Evolutionary conservation across 1,140 invertebrate genomes (phyloP).

Genomic region (Brachionus koreanus): DNA sequence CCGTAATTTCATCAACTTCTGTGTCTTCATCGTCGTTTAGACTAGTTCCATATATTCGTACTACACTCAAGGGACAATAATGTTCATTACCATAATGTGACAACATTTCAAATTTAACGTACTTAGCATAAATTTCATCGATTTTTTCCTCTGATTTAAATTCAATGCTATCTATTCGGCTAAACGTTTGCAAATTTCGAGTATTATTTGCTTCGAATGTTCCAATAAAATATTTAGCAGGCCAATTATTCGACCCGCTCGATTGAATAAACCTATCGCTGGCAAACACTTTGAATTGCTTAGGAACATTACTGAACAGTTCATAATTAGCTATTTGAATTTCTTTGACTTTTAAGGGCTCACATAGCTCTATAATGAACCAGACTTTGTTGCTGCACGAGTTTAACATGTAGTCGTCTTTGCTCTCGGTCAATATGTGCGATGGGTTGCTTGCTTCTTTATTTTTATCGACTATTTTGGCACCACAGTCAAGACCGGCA

Average conservation of each 20-base stretch:
- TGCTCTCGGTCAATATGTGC: slow-evolving; percentile 76
- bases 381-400: slow-evolving; percentile 72
- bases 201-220: background rate
- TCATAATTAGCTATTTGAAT: slow-evolving; percentile 96
- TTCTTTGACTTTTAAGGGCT: slow-evolving; percentile 76
- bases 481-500: slow-evolving; percentile 90
- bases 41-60: slow-evolving; percentile 28
- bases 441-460: slow-evolving; percentile 76
- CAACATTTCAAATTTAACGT: slow-evolving; percentile 66
- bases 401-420: slow-evolving; percentile 96
- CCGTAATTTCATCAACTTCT: background rate
- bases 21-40: slow-evolving; percentile 17
- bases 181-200: background rate
- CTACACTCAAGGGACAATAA: slow-evolving; percentile 79
- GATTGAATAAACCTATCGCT: slow-evolving; percentile 65
- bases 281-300: slow-evolving; percentile 74
- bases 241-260: background rate
- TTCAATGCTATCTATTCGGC: background rate
- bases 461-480: slow-evolving; percentile 87
- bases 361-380: slow-evolving; percentile 91
- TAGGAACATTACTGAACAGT: slow-evolving; percentile 90
- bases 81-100: slow-evolving; percentile 92
- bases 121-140: slow-evolving; percentile 70
- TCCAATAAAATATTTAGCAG: background rate
- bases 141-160: slow-evolving; percentile 64